phyloP scores from a whole-genome alignment of 2,113 vertebrate species.

The Parotia lawesii region DNA sequence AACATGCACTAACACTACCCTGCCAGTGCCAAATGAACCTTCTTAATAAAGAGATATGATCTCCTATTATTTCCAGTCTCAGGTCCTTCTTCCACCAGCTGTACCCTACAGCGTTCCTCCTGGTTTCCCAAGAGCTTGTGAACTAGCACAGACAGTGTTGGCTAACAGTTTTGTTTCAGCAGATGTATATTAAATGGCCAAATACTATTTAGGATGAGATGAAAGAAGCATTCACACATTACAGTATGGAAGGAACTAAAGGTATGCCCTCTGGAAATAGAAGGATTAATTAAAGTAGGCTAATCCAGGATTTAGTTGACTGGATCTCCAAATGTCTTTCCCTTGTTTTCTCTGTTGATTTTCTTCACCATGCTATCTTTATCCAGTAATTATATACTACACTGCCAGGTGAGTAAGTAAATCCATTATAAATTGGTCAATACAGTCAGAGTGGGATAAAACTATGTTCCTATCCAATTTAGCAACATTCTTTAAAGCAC shows the following conservation, averaged over 20 bases:
- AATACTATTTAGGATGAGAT: background rate
- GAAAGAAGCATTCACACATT: background rate
- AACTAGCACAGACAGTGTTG: background rate
- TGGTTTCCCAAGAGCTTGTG: background rate
- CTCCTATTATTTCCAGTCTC: background rate
- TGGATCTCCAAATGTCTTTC: constrained; percentile 48
- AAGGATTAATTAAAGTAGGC: constrained; percentile 60
- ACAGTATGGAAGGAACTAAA: constrained; percentile 18
- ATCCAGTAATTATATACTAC: background rate
- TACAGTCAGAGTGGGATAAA: background rate
- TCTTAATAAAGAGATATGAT: background rate
- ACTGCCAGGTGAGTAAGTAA: background rate
- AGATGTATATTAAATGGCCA: background rate
- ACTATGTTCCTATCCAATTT: background rate
- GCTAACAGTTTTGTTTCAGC: background rate
- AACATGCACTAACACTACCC: background rate
- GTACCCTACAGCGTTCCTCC: background rate
- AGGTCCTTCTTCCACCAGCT: background rate
- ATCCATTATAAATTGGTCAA: background rate
- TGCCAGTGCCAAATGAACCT: background rate
- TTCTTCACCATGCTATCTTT: constrained; percentile 35
- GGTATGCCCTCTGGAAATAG: constrained; percentile 46
- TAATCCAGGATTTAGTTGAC: constrained; percentile 62
- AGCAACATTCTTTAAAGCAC: background rate
- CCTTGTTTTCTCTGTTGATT: constrained; percentile 50